A percentile compares a stretch with the other conserved stretches of the same genome.
Evolutionary conservation across 2,113 vertebrate species (phyloP).

Genomic region (Aspidoscelis tigris): DNA sequence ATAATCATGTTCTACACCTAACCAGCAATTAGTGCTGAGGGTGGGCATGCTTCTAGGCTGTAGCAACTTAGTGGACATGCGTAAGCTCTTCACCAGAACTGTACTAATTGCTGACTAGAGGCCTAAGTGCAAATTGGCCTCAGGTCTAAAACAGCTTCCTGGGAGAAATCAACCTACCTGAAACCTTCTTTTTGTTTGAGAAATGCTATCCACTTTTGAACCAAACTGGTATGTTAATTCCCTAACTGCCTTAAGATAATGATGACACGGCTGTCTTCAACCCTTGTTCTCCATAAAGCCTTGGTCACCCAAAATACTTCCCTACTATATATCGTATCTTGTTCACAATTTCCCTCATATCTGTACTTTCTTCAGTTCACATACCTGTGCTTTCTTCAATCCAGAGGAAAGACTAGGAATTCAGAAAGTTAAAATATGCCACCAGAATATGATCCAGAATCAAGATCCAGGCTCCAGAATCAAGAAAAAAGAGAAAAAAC

Average conservation of each 20-base stretch:
- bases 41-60: no score
- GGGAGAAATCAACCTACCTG: not conserved
- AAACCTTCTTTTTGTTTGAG: not conserved
- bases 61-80: no score
- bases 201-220: not conserved
- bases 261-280: not conserved
- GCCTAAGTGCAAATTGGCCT: no score
- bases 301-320: not conserved
- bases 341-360: not conserved
- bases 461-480: slow-evolving; percentile 25
- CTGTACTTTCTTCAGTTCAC: slow-evolving; percentile 8
- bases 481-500: slow-evolving; percentile 33
- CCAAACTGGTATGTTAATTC: not conserved
- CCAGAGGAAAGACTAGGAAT: fast-evolving
- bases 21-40: no score
- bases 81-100: no score
- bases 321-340: not conserved
- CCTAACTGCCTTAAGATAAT: not conserved
- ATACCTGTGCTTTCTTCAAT: not conserved
- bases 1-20: no score
- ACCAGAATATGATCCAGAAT: slow-evolving; percentile 8
- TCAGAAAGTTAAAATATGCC: not conserved
- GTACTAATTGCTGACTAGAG: no score
- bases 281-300: not conserved
- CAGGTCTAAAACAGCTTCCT: not conserved